phyloP scores from a whole-genome alignment of 2,797 vertebrate genomes.

The Calcarius lapponicus region DNA sequence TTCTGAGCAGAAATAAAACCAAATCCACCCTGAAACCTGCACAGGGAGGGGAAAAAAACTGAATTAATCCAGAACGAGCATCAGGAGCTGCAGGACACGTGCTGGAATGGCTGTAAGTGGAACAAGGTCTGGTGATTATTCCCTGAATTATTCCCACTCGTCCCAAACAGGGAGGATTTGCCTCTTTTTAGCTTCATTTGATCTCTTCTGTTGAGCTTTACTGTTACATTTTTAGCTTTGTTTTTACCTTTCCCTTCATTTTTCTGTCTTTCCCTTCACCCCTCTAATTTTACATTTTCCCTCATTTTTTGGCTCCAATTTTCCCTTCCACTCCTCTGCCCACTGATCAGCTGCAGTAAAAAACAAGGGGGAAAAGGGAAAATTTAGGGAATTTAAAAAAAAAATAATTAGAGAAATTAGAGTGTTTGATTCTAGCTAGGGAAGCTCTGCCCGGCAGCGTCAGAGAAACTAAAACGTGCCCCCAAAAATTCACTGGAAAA shows the following conservation, averaged over 20 bases:
- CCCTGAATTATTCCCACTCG: background rate
- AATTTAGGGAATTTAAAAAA: background rate
- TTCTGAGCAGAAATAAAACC: background rate
- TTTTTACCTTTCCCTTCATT: background rate
- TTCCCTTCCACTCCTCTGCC: background rate
- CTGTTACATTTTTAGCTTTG: background rate
- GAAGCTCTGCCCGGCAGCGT: rapidly evolving
- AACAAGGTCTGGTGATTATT: background rate
- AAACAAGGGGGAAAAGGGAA: rapidly evolving
- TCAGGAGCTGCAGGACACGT: background rate
- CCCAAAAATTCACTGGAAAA: background rate
- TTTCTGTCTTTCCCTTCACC: background rate
- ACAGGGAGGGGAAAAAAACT: background rate
- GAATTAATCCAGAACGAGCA: background rate
- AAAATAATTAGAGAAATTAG: background rate
- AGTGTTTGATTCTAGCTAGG: background rate
- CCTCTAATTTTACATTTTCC: background rate
- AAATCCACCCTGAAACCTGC: background rate
- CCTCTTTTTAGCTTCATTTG: background rate
- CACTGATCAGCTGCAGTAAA: background rate
- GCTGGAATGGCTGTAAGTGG: background rate
- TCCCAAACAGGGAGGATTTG: background rate
- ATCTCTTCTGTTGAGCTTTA: background rate
- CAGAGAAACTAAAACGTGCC: background rate
- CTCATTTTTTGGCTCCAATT: background rate